These are phyloP conservation scores for Aselliscus stoliczkanus DNA, from an alignment of 2,797 vertebrate genomes.

Conservation along the genomic window DNA sequence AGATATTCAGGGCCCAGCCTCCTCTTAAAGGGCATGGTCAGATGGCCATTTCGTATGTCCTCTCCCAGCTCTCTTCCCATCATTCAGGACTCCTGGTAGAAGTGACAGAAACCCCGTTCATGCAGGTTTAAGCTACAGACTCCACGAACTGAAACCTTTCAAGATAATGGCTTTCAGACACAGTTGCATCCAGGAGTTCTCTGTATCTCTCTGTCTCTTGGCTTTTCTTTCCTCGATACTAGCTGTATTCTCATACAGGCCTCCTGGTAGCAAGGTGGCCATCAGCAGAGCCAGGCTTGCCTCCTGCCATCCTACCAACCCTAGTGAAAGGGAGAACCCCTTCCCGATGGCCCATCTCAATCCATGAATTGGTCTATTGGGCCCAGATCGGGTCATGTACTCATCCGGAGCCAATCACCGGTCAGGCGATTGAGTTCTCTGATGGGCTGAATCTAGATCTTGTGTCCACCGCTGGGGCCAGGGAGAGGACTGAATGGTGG, in stretches of 20 bases:
- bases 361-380: neutral
- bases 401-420: neutral
- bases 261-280: neutral
- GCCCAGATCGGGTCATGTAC: no score
- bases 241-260: neutral
- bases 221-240: neutral
- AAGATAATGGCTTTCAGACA: neutral
- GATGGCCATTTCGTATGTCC: neutral
- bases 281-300: neutral
- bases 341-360: accelerated
- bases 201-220: neutral
- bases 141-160: neutral
- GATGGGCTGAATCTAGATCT: neutral
- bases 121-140: neutral
- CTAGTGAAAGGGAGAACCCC: neutral
- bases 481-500: neutral
- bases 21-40: neutral
- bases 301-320: neutral
- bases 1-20: neutral
- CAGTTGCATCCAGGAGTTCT: neutral
- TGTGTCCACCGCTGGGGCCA: neutral
- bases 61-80: neutral
- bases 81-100: neutral
- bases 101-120: neutral
- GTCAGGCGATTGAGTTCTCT: neutral